Evolutionary conservation across 1,140 invertebrate genomes (phyloP), one percentile per base, ranked within the genome.

Genomic region (Ectropis grisescens): DNA sequence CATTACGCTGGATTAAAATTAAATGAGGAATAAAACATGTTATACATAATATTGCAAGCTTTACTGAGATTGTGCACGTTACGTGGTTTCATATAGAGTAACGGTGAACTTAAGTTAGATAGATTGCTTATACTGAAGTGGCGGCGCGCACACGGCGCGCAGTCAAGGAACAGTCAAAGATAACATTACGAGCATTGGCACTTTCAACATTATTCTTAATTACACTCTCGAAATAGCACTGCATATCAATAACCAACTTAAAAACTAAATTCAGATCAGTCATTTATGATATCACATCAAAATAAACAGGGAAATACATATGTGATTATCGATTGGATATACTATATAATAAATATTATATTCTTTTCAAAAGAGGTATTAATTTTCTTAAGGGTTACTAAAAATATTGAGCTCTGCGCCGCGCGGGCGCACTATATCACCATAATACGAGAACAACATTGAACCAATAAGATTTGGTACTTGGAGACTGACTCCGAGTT

Each of bases 181-280:
- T 82, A 80, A 81, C 70, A 82, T 75, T 80, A 82, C 76, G 82
- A 83, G 79, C 82, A 83, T 83, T 83, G 82, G 82, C 82, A 83
- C 82, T 82, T 82, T 78, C 78, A 82, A 79, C 80, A 80, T 82
- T 82, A 74, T 76, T 74, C 68, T 79, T 81, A 82, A 82, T 79
- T 81, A 82, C 69, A 79, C 61, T 65, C 69, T 80, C 65, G 71
- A 80, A 80, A 80, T 82, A 82, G 75, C 76, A 82, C 78, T 82
- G 82, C 75, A 65, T 72, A 80, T 76, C 66, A 74, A 78, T 79
- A 83, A 83, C 60, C 82, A 83, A 83, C 82, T 82, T 83, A 83
- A 80, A 82, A 83, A 82, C 82, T 83, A 82, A 83, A 82, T 82
- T 81, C 82, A 84, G 82, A 84, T 84, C 82, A 84, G 82, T 84